phyloP scores from a whole-genome alignment of 2,113 vertebrate species.

The Bothrops jararaca region DNA sequence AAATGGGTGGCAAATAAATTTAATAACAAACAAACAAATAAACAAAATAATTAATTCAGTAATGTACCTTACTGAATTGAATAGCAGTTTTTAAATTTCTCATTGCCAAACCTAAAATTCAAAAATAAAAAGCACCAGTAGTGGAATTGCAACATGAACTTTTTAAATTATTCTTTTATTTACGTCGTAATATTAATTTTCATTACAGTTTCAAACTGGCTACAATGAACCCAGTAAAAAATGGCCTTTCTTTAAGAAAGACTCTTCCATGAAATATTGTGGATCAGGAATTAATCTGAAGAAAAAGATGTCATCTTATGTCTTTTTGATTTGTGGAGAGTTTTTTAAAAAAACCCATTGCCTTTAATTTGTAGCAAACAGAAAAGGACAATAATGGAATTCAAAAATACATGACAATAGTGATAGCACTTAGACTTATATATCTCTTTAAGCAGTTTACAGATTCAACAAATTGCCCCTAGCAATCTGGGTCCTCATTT shows the following conservation, averaged over 20 bases:
- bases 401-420: too few species aligned
- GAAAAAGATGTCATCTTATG: background rate
- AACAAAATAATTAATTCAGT: too few species aligned
- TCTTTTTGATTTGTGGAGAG: background rate
- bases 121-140: background rate
- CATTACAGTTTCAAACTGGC: background rate
- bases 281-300: background rate
- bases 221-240: background rate
- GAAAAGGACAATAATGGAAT: too few species aligned
- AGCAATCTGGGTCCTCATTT: too few species aligned
- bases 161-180: background rate
- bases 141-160: background rate
- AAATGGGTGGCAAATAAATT: too few species aligned
- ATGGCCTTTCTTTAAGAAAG: background rate
- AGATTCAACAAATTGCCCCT: too few species aligned
- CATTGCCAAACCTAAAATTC: background rate
- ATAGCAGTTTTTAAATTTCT: background rate
- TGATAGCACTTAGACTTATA: too few species aligned
- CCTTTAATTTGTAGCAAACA: too few species aligned
- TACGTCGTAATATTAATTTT: background rate
- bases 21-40: too few species aligned
- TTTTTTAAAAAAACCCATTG: background rate
- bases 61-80: background rate
- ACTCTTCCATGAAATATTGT: background rate
- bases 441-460: too few species aligned